Conservation (phyloP, 1,140 invertebrate genomes). For the Reticulitermes speratus region DNA sequence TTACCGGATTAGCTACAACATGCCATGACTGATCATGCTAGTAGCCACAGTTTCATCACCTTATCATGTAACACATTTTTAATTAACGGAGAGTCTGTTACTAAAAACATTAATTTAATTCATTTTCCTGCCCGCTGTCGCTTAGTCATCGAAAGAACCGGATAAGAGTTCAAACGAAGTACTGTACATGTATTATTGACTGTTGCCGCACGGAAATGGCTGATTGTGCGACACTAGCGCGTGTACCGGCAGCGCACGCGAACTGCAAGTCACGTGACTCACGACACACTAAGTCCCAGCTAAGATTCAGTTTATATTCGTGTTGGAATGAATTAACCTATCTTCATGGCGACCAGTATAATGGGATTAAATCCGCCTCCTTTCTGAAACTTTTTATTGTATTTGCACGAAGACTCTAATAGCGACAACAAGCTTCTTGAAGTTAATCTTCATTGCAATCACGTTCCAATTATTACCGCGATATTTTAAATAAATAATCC, state of each 20-base stretch:
- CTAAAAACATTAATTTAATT: slow-evolving; percentile 1
- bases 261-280: neutral
- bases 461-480: too few relatives aligned
- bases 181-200: neutral
- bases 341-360: neutral
- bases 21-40: neutral
- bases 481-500: too few relatives aligned
- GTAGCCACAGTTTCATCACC: neutral
- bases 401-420: neutral
- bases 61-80: neutral
- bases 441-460: too few relatives aligned
- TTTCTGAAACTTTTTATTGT: neutral
- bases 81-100: neutral
- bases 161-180: neutral
- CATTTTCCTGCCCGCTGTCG: neutral
- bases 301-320: slow-evolving; percentile 13
- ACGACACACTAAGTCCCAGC: neutral
- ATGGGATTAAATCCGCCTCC: neutral
- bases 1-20: neutral
- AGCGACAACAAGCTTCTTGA: neutral
- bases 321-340: neutral
- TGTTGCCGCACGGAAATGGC: neutral
- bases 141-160: neutral
- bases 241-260: neutral
- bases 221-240: neutral